phyloP scores from a whole-genome alignment of 2,113 vertebrate genomes.

The Macquaria australasica region DNA sequence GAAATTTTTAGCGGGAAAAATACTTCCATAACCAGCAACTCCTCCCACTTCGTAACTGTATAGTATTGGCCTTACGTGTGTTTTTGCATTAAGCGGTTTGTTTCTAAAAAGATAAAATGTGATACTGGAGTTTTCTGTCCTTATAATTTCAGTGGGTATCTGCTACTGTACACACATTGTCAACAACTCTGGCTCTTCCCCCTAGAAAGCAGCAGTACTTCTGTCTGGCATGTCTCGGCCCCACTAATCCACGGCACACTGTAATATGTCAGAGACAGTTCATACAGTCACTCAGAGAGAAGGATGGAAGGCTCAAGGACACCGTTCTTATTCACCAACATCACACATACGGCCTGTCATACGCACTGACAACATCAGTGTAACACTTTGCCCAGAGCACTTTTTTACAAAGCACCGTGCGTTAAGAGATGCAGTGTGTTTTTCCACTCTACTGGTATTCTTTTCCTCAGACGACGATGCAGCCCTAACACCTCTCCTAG shows the following conservation, averaged over 20 bases:
- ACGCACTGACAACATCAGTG: conserved; percentile 32
- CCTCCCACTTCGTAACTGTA: rapidly evolving
- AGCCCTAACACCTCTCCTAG: background rate
- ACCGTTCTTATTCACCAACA: conserved; percentile 29
- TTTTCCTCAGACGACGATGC: background rate
- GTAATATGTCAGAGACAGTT: conserved; percentile 42
- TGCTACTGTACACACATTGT: conserved; percentile 24
- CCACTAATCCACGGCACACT: conserved; percentile 14
- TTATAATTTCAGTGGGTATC: too few species aligned
- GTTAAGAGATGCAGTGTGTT: background rate
- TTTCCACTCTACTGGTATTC: background rate
- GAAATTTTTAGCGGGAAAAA: background rate
- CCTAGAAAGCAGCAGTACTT: conserved; percentile 3
- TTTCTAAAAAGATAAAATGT: background rate
- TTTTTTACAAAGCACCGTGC: background rate
- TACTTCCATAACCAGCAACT: background rate
- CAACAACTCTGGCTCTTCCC: conserved; percentile 22
- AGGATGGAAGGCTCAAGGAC: conserved; percentile 51
- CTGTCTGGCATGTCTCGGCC: conserved; percentile 1
- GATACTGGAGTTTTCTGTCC: background rate
- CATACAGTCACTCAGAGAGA: conserved; percentile 12
- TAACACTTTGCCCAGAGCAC: conserved; percentile 15
- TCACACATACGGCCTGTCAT: conserved; percentile 7
- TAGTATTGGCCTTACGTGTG: background rate
- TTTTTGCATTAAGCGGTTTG: background rate